Base-by-base conservation (phyloP, 2,888 invertebrate species). In the Heterodera filipjevi region DNA sequence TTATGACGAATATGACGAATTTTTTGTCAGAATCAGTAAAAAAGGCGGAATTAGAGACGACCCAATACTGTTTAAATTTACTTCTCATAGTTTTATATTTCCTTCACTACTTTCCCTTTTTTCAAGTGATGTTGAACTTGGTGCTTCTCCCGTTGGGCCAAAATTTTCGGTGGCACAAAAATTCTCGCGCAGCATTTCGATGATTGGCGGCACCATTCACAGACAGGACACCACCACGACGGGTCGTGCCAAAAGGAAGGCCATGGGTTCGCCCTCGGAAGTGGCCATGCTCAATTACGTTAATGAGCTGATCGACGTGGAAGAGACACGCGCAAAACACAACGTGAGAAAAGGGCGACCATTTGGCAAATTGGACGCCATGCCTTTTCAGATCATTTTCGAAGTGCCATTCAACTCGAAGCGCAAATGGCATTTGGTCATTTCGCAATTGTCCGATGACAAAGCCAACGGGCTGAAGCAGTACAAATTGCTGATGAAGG, bases 331-430 rank as follows among this genome's bases (percentile, higher is more conserved):
- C 12, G 32, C 59, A 64, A 49, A 64, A 16, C 49, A 72, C 39
- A 76, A 49, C 22, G 68, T 64, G 0, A 49, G 6, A 39, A 39
- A 59, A 59, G 0, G 49, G 16, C 49, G 16, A 19, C 8, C 0
- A 3, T 14, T 49, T 19, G 14, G 27, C 22, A n/a, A n/a, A n/a
- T n/a, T n/a, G n/a, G n/a, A n/a, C n/a, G n/a, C n/a, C n/a, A n/a
- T n/a, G n/a, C n/a, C 35, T 33, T 49, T 78, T 77, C 75, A 82
- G 77, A 79, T 84, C 32, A 83, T 85, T 32, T 86, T 84, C 74
- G 86, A 86, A 74, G 82, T 84, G 35, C 86, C 86, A n/a, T 86
- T 86, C 80, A 86, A 86, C 78, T 85, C 86, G 14, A 80, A 82
- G 27, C 74, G 86, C 49, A 86, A 86, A 75, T 86, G 81, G 80